phyloP scores from a whole-genome alignment of 2,113 vertebrate species.

The Halichoerus grypus region DNA sequence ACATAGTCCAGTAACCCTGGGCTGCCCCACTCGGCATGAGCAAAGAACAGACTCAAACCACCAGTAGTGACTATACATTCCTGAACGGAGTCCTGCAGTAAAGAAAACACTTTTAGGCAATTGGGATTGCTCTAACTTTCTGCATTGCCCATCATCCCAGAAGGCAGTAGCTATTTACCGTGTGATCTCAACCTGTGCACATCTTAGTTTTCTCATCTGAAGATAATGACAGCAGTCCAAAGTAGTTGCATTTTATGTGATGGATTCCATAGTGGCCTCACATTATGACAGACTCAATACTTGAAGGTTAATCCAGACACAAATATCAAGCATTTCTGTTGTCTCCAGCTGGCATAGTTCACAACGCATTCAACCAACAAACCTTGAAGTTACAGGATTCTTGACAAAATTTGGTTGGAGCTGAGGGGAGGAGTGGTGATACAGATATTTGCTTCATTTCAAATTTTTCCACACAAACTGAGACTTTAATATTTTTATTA shows the following conservation, averaged over 20 bases:
- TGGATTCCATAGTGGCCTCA: neutral
- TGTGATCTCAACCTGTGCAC: neutral
- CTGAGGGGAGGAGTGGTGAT: neutral
- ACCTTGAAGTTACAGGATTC: neutral
- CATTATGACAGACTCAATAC: neutral
- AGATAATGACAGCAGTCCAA: neutral
- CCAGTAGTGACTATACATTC: neutral
- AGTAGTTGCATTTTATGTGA: neutral
- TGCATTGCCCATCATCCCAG: neutral
- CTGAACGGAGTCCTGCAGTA: neutral
- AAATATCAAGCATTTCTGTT: neutral
- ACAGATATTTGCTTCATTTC: conserved; percentile 5
- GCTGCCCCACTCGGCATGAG: neutral
- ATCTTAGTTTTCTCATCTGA: neutral
- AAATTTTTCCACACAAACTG: neutral
- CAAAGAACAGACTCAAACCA: neutral
- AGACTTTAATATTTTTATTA: conserved; percentile 20
- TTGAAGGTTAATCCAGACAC: neutral
- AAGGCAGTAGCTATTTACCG: neutral
- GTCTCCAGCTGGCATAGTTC: neutral
- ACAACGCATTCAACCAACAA: neutral
- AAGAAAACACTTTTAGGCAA: neutral
- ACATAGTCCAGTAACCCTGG: neutral
- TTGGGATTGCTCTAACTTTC: neutral
- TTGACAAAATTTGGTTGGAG: neutral